These are phyloP conservation scores for Chloebia gouldiae DNA, from an alignment of 2,113 vertebrate species.

Conservation along the genomic window DNA sequence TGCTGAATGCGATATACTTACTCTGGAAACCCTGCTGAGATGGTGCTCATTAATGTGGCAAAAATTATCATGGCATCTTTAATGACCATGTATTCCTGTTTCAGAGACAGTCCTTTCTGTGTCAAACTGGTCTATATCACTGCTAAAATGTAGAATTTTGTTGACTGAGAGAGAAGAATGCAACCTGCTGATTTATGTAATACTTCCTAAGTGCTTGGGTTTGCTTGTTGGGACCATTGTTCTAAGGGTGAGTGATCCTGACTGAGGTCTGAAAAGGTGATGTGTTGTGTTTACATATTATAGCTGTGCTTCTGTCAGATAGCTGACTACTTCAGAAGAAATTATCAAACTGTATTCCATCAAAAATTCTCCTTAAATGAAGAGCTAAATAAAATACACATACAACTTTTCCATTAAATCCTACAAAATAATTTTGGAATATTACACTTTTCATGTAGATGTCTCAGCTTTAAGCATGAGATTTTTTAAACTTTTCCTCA, in stretches of 20 bases:
- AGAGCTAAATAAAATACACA: not conserved
- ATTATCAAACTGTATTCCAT: not conserved
- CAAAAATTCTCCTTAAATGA: not conserved
- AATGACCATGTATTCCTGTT: not conserved
- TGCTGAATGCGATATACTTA: not conserved
- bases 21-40: not conserved
- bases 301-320: not conserved
- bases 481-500: not conserved
- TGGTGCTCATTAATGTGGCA: not conserved
- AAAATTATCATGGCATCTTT: not conserved
- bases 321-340: not conserved
- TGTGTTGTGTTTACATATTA: not conserved
- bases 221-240: not conserved
- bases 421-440: not conserved
- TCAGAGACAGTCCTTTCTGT: not conserved
- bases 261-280: not conserved
- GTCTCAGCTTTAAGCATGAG: not conserved
- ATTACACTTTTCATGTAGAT: not conserved
- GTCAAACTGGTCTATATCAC: not conserved
- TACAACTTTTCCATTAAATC: not conserved
- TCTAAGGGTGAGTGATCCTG: not conserved
- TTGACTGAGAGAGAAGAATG: not conserved
- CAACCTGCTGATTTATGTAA: not conserved
- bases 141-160: not conserved
- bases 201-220: not conserved